Conservation (phyloP, 1,140 invertebrate species). For the Leptopilina boulardi region DNA sequence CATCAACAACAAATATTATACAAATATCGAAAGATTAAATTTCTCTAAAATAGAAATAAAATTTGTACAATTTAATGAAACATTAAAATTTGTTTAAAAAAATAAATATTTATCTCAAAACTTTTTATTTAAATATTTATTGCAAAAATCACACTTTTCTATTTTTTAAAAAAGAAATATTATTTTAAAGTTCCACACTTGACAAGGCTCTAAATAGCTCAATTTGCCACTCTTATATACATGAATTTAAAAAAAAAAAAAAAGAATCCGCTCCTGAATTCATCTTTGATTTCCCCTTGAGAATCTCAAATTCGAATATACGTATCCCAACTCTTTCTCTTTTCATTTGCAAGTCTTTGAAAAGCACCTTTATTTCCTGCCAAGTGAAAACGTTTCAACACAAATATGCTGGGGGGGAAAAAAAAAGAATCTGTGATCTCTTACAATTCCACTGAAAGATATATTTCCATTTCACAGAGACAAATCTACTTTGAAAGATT, state of each 20-base stretch:
- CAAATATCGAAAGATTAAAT: neutral
- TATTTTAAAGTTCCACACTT: neutral
- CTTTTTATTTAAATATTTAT: no score
- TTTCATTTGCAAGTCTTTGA: constrained; percentile 24
- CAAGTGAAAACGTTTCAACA: constrained; percentile 20
- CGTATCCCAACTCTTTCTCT: neutral
- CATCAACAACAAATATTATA: neutral
- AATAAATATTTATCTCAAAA: no score
- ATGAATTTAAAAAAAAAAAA: neutral
- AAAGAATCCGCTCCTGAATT: neutral
- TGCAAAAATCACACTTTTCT: no score
- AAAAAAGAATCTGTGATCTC: constrained; percentile 8
- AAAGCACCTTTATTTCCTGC: constrained; percentile 18
- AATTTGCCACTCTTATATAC: neutral
- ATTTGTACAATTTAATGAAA: no score
- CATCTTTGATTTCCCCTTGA: constrained; percentile 6
- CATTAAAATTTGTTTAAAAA: no score
- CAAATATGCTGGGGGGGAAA: neutral
- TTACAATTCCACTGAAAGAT: neutral
- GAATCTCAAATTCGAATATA: neutral
- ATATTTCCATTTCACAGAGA: constrained; percentile 12
- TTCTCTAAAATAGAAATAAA: no score
- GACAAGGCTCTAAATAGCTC: neutral
- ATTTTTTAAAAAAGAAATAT: no score
- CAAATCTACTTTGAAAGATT: constrained; percentile 22